These are phyloP conservation scores for Drosophila affinis DNA, from an alignment of 2,888 invertebrate genomes.

Conservation along the genomic window DNA sequence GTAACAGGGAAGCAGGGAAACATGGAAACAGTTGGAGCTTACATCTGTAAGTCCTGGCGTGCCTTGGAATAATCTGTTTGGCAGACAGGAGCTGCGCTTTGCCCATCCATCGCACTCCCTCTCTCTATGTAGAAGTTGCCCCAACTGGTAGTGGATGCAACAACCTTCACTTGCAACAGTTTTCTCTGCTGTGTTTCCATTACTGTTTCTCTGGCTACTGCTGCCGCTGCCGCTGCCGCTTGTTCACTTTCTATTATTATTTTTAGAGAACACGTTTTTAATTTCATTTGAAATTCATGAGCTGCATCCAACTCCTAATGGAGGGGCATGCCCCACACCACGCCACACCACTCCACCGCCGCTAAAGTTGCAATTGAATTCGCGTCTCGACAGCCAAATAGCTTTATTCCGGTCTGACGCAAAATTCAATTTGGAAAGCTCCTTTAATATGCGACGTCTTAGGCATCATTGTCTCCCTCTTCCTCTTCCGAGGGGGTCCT, in stretches of 20 bases:
- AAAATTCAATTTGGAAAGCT: conserved; percentile 60
- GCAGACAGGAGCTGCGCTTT: background rate
- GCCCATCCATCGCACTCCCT: background rate
- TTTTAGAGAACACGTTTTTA: conserved; percentile 55
- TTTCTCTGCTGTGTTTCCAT: conserved; percentile 3
- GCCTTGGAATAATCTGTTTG: conserved; percentile 53
- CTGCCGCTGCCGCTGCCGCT: background rate
- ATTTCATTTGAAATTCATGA: conserved; percentile 74
- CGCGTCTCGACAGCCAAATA: conserved; percentile 39
- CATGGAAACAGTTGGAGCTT: conserved; percentile 38
- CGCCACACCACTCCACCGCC: background rate
- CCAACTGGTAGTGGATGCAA: conserved; percentile 16
- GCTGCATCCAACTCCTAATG: conserved; percentile 43
- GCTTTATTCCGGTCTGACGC: conserved; percentile 46
- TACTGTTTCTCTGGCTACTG: conserved; percentile 36
- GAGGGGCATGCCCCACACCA: background rate
- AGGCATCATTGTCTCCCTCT: conserved; percentile 39
- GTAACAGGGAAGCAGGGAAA: background rate
- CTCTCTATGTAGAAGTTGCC: background rate
- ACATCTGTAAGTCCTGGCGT: conserved; percentile 64
- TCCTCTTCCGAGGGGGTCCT: conserved; percentile 15
- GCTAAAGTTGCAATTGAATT: conserved; percentile 49
- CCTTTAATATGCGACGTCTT: conserved; percentile 49
- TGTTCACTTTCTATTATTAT: conserved; percentile 19
- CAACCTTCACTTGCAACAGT: conserved; percentile 11